Base-by-base conservation (phyloP, 2,113 vertebrate species). In the Pardalotus punctatus region DNA sequence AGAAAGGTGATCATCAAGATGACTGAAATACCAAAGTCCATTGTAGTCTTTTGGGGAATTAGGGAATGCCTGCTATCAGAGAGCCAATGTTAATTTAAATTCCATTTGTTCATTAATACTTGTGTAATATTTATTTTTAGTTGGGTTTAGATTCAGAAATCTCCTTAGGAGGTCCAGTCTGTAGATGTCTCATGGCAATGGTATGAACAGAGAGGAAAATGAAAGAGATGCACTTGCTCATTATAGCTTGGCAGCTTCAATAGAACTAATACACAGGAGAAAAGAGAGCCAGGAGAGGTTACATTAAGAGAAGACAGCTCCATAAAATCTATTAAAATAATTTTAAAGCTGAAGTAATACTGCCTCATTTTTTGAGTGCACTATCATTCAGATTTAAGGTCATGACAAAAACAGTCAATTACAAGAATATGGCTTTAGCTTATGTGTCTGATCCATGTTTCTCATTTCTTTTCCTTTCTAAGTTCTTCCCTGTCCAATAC, bases 21-120 rank as follows among this genome's bases (percentile, higher is more conserved):
- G 31, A 90, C 31, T 81, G 76, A 96, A 92, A 33, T 66, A 40
- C 36, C 31, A 21, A 64, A 40, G 17, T 60, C 67, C 29, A 31
- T 91, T 78, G 64, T 36, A 58, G 28, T 88, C 42, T 79, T 89
- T n/a, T 54, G 18, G 28, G 29, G 22, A 79, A 81, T 73, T 66
- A 67, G 27, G 33, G 56, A 88, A 84, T 92, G 36, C 64, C 70
- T 89, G 12, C 33, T 56, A 54, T 65, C 67, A 93, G 54, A 53
- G 50, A 67, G 21, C 23, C 84, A 54, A 58, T 38, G 31, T 48
- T 91, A 50, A 33, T 91, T 97, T 97, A 79, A 96, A 97, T 97
- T 96, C 70, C 48, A 57, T 90, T 97, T 97, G 23, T 83, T 95
- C 84, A 70, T 28, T 88, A 80, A 70, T 80, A 77, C 8, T 93